Percentiles rank a stretch among this genome's conserved stretches.
phyloP scores from a whole-genome alignment of 2,888 invertebrate genomes.

The Herminia tarsipennalis region DNA sequence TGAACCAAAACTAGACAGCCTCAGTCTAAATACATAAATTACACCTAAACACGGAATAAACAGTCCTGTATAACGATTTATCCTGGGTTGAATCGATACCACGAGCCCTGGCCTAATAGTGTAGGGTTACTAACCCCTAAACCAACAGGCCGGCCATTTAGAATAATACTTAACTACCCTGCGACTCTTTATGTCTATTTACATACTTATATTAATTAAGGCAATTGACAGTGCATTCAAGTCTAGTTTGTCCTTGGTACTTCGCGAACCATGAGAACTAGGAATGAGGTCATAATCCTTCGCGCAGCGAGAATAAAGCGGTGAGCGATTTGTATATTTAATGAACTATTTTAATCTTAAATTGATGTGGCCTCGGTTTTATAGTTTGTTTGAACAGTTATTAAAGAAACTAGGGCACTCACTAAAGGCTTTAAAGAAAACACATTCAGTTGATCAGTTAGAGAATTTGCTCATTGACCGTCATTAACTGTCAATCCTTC shows the following conservation, averaged over 20 bases:
- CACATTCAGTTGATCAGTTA: too few species aligned
- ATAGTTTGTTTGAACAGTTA: not conserved
- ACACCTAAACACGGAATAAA: too few species aligned
- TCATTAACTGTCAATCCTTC: too few species aligned
- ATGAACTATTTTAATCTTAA: not conserved
- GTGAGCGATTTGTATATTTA: constrained; percentile 10
- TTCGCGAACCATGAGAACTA: constrained; percentile 45
- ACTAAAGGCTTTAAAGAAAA: too few species aligned
- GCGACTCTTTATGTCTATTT: constrained; percentile 2
- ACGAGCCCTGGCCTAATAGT: too few species aligned
- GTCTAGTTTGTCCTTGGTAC: constrained; percentile 41
- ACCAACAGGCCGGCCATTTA: too few species aligned
- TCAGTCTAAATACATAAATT: too few species aligned
- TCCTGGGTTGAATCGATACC: too few species aligned
- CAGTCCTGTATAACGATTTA: too few species aligned
- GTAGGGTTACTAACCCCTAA: too few species aligned
- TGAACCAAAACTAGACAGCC: too few species aligned
- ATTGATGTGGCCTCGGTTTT: constrained; percentile 1
- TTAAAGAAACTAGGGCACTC: not conserved
- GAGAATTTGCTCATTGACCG: too few species aligned
- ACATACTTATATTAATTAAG: constrained; percentile 36
- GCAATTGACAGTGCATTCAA: constrained; percentile 40
- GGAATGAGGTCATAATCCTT: constrained; percentile 44
- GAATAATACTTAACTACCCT: not conserved
- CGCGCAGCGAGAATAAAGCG: constrained; percentile 7